Evolutionary conservation across 2,797 vertebrate genomes (phyloP), one percentile per base, ranked within the genome.

Genomic region (Zenarchopterus dispar): DNA sequence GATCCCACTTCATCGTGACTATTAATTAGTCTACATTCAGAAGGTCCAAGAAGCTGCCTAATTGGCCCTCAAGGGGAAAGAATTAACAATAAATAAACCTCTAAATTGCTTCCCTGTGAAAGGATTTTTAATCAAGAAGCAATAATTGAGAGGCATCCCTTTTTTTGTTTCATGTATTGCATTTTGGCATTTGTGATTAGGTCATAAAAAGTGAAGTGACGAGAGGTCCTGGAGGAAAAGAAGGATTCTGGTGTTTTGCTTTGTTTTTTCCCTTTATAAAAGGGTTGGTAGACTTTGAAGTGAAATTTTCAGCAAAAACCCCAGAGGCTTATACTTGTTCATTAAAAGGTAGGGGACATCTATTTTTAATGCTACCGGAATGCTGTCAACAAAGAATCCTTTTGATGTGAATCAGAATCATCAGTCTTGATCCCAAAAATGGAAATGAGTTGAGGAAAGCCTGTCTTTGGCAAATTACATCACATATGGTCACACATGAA

Each of bases 281-380:
- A 42, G 49, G 46, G 44, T 53, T 17, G 10, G 53, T 17, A 53
- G 75, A 83, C 86, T 85, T 89, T 85, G 81, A 90, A 85, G 86
- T 78, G 10, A 66, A 76, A 69, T 73, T 88, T 78, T 84, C 45
- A 84, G 73, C 51, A 62, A 42, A 73, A 68, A 60, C 67, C 73
- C 85, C 84, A 0, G 43, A 80, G 84, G 89, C 80, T 53, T 45
- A 22, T 48, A 45, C 74, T 70, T 79, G 73, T 78, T 89, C 81
- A 82, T 87, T 89, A 84, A 86, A 84, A 24, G 81, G 75, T 90
- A 71, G 60, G 66, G 72, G 64, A 68, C 78, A 84, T 91, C 57
- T 82, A 86, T 90, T 84, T 89, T 88, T 87, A 81, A 91, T 85
- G 64, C 60, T 70, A 84, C 58, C 71, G 78, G 56, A 68, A 49